These are phyloP conservation scores for Phoenicopterus ruber DNA, from an alignment of 2,113 vertebrate genomes.

Conservation along the genomic window DNA sequence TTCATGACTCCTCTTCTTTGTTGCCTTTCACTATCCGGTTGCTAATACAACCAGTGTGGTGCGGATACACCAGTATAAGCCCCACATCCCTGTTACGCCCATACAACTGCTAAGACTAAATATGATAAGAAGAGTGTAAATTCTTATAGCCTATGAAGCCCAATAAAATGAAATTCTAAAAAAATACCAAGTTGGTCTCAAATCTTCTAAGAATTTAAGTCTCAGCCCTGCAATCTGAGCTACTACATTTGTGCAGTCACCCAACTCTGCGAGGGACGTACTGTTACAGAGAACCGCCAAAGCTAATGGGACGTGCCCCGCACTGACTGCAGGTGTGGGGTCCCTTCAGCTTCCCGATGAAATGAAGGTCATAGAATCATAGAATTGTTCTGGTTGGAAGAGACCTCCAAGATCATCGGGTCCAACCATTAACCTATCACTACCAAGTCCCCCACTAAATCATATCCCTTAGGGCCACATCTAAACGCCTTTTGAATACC, in stretches of 20 bases:
- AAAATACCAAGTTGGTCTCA: not conserved
- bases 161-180: not conserved
- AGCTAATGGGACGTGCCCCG: not conserved
- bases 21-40: not conserved
- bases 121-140: not conserved
- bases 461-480: too few species aligned
- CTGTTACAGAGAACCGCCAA: not conserved
- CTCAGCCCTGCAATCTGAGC: not conserved
- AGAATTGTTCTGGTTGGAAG: too few species aligned
- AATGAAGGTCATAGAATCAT: too few species aligned
- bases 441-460: too few species aligned
- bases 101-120: not conserved
- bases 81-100: not conserved
- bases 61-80: not conserved
- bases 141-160: not conserved
- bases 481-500: too few species aligned
- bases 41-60: not conserved
- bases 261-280: not conserved
- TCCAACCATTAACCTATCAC: too few species aligned
- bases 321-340: not conserved
- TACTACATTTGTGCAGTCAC: not conserved
- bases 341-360: not conserved
- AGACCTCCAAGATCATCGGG: too few species aligned
- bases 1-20: not conserved
- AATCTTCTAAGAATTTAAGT: not conserved